Percentiles rank a stretch among this genome's conserved stretches.
These are phyloP conservation scores for Flabesymbios commensalis DNA, from an alignment of 2,888 invertebrate species.

Conservation along the genomic window DNA sequence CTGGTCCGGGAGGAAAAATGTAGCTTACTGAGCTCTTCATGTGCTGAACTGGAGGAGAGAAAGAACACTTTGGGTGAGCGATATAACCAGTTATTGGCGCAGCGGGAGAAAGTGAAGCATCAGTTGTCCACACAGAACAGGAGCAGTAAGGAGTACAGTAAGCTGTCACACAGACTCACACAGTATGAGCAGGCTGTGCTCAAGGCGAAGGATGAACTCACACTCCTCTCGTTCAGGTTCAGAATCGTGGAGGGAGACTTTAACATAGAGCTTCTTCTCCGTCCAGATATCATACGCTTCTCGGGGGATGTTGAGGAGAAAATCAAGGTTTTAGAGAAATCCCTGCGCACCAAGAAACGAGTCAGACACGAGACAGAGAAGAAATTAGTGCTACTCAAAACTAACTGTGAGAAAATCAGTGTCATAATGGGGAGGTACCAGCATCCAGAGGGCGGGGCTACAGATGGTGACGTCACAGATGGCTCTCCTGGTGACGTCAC, in stretches of 20 bases:
- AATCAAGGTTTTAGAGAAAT: constrained; percentile 36
- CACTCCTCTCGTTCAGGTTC: constrained; percentile 44
- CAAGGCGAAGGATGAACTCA: constrained; percentile 38
- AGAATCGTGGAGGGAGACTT: constrained; percentile 45
- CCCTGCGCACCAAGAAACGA: constrained; percentile 27
- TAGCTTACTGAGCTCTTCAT: constrained; percentile 17
- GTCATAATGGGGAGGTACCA: constrained; percentile 39
- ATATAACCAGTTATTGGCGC: constrained; percentile 12
- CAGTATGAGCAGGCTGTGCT: constrained; percentile 35
- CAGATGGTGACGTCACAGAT: too few relatives aligned
- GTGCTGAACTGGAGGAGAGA: constrained; percentile 25
- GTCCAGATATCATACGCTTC: constrained; percentile 50
- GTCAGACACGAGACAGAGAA: constrained; percentile 36
- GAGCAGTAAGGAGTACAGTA: constrained; percentile 20
- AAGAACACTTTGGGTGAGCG: constrained; percentile 29
- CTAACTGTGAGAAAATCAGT: constrained; percentile 42
- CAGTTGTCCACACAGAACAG: constrained; percentile 14
- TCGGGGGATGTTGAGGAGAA: constrained; percentile 40
- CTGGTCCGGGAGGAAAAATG: constrained; percentile 9
- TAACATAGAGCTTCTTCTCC: constrained; percentile 43
- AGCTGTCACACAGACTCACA: constrained; percentile 30
- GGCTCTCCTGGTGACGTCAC: too few relatives aligned
- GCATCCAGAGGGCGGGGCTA: too few relatives aligned
- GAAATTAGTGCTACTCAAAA: constrained; percentile 37
- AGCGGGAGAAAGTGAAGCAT: constrained; percentile 19